Conservation (phyloP, 2,113 vertebrate species). For the Rhynchomys soricoides region DNA sequence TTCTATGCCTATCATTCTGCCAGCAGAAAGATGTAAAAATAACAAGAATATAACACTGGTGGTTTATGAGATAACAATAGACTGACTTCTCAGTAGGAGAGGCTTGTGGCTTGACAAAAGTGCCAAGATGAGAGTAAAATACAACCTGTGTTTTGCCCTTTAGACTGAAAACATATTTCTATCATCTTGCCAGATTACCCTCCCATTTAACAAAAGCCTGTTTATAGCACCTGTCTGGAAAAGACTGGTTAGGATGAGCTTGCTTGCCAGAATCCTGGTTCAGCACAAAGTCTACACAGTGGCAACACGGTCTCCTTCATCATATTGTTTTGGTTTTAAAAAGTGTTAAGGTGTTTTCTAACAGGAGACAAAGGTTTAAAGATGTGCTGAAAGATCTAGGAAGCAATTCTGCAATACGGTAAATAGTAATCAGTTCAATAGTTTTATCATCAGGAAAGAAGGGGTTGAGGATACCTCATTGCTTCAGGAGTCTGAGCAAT, state of each 20-base stretch:
- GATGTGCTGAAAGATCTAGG: not conserved
- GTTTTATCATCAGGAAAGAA: not conserved
- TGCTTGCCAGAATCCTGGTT: not conserved
- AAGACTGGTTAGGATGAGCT: not conserved
- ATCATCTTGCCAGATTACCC: not conserved
- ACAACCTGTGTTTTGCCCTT: not conserved
- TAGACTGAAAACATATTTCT: not conserved
- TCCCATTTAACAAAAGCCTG: not conserved
- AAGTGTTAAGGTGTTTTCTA: conserved; percentile 27
- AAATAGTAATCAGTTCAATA: not conserved
- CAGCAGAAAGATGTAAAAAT: conserved; percentile 17
- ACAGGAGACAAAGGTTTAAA: conserved; percentile 38
- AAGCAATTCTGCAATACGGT: conserved; percentile 14
- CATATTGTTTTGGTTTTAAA: not conserved
- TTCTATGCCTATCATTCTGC: not conserved
- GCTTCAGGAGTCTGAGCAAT: not conserved
- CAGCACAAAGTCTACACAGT: not conserved
- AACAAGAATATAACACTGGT: not conserved
- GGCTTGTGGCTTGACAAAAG: not conserved
- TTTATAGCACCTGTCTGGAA: not conserved
- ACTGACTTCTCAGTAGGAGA: not conserved
- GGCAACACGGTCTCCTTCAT: not conserved
- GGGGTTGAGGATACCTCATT: not conserved
- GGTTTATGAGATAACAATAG: not conserved
- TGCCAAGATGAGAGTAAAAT: not conserved